Percentiles rank a stretch among this genome's conserved stretches.
Conservation (phyloP, 2,888 invertebrate genomes). For the Zele albiditarsus region DNA sequence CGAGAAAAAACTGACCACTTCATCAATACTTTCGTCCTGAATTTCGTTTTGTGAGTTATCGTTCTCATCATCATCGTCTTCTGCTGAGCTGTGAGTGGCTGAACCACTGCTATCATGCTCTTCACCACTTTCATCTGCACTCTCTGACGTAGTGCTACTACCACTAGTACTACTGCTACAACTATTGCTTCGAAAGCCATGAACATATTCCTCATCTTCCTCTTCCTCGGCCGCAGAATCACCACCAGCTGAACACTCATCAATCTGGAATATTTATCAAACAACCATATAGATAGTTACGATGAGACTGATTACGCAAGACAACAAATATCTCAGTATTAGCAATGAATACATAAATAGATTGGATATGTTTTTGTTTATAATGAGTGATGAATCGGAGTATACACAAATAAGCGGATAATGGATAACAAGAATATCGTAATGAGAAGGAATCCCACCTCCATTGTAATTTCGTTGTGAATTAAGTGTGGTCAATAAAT, state of each 20-base stretch:
- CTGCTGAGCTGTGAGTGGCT: slow-evolving; percentile 66
- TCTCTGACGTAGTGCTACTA: slow-evolving; percentile 65
- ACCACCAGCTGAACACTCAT: slow-evolving; percentile 69
- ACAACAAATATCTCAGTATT: slow-evolving; percentile 8
- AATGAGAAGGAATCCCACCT: slow-evolving; percentile 17
- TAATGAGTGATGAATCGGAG: background rate
- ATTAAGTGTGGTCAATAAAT: background rate
- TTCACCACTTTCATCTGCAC: slow-evolving; percentile 68
- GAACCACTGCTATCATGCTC: slow-evolving; percentile 66
- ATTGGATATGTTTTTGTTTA: background rate
- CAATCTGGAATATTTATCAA: slow-evolving; percentile 58
- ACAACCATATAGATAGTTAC: background rate
- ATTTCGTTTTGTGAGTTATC: slow-evolving; percentile 62
- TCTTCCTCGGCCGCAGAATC: slow-evolving; percentile 70
- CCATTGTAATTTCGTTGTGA: background rate
- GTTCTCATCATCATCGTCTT: slow-evolving; percentile 69
- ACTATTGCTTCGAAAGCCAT: slow-evolving; percentile 63
- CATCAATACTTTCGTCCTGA: slow-evolving; percentile 58
- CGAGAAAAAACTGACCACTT: slow-evolving; percentile 53
- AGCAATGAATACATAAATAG: background rate
- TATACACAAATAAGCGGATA: background rate
- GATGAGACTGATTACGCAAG: background rate
- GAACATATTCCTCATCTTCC: slow-evolving; percentile 69
- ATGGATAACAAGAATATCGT: background rate
- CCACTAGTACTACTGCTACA: slow-evolving; percentile 65